Evolutionary conservation across 2,797 vertebrate species (phyloP).

Genomic region (Choloepus didactylus): DNA sequence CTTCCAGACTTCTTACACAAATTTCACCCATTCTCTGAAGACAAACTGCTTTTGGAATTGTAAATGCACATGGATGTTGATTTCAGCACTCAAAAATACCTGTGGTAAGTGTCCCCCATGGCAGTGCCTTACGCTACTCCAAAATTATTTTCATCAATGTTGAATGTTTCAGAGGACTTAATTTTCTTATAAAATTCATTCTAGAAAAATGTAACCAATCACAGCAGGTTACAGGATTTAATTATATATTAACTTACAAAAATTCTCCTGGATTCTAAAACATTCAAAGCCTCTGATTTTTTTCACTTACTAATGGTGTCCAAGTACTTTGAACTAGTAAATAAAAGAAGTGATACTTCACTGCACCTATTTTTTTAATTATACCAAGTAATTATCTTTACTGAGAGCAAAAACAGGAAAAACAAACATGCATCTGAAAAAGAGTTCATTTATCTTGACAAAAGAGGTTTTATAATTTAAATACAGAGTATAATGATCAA

Average conservation of each 20-base stretch:
- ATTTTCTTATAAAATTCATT: constrained; percentile 3
- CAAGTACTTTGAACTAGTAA: background rate
- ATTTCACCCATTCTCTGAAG: constrained; percentile 59
- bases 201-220: constrained; percentile 1
- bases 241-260: constrained; percentile 22
- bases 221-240: background rate
- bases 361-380: background rate
- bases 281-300: constrained; percentile 8
- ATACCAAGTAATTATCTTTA: background rate
- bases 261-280: constrained; percentile 30
- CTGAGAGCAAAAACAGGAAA: background rate
- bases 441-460: background rate
- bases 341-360: background rate
- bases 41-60: constrained; percentile 47
- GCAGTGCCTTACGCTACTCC: background rate
- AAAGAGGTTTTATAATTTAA: constrained; percentile 35
- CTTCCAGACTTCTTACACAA: constrained; percentile 55
- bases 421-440: constrained; percentile 52
- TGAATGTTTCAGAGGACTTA: background rate
- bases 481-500: background rate
- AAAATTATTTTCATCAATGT: constrained; percentile 22
- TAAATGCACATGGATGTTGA: background rate
- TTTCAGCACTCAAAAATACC: background rate
- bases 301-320: background rate
- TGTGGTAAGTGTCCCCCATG: background rate